Conservation (phyloP, 2,797 vertebrate genomes). For the Anguilla pacifica region DNA sequence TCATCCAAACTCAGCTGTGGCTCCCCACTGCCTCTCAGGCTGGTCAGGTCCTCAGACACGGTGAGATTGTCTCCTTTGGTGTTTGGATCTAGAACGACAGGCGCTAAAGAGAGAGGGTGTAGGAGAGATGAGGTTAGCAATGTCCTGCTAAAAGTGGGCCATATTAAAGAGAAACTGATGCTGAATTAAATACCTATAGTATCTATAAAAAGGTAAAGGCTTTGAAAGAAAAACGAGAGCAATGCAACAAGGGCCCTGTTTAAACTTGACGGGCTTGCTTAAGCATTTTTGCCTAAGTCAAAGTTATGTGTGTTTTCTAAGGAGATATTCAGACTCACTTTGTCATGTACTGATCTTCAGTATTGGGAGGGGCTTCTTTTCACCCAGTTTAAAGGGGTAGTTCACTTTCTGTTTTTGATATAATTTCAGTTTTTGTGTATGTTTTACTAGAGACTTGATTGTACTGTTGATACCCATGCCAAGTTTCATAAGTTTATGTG, state of each 20-base stretch:
- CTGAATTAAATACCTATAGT: conserved; percentile 5
- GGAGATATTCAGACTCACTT: not conserved
- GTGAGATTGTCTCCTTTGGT: not conserved
- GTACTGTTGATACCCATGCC: too few species aligned
- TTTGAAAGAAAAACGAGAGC: too few species aligned
- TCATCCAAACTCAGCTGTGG: not conserved
- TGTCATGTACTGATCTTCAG: too few species aligned
- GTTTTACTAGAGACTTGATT: too few species aligned
- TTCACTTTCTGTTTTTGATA: too few species aligned
- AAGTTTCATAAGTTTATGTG: too few species aligned
- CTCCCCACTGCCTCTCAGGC: not conserved
- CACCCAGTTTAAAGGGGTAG: too few species aligned
- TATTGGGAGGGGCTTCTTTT: too few species aligned
- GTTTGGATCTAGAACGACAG: conserved; percentile 5
- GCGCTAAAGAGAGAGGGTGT: conserved; percentile 27
- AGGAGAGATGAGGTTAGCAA: conserved; percentile 37
- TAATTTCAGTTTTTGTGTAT: too few species aligned
- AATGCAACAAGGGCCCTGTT: not conserved
- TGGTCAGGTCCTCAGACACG: conserved; percentile 14
- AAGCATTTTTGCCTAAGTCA: not conserved
- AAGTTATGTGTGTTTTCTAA: not conserved
- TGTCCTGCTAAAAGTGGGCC: too few species aligned
- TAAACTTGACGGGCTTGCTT: not conserved
- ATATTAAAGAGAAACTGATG: not conserved
- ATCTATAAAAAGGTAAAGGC: too few species aligned